Percentiles rank a stretch among this genome's conserved stretches.
These are phyloP conservation scores for Gyps fulvus DNA, from an alignment of 2,113 vertebrate species.

Conservation along the genomic window DNA sequence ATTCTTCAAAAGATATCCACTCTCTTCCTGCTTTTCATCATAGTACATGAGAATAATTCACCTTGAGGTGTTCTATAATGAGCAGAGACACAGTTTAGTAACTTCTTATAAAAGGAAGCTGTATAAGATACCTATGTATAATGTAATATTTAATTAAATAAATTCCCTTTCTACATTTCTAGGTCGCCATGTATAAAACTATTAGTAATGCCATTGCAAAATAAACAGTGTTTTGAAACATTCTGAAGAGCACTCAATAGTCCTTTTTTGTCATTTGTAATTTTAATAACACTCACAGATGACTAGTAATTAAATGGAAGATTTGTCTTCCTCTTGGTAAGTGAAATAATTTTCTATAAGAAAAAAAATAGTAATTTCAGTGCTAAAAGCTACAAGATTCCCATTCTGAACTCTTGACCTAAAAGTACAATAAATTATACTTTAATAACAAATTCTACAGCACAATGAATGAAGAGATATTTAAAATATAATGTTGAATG, in stretches of 20 bases:
- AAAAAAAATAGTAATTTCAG: background rate
- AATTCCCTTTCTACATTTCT: background rate
- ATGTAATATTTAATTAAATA: background rate
- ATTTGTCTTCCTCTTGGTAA: background rate
- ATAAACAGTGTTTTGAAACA: background rate
- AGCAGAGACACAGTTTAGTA: background rate
- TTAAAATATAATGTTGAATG: slow-evolving; percentile 7
- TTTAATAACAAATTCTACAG: slow-evolving; percentile 9
- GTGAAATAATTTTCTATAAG: background rate
- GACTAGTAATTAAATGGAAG: background rate
- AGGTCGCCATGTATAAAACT: background rate
- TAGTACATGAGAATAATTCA: background rate
- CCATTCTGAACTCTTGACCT: slow-evolving; percentile 20
- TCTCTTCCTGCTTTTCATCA: background rate
- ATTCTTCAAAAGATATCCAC: background rate
- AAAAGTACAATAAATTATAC: slow-evolving; percentile 3
- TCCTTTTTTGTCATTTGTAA: background rate
- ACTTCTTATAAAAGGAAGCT: background rate
- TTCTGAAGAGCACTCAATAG: background rate
- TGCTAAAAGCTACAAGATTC: background rate
- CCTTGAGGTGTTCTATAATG: background rate
- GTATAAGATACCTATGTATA: background rate
- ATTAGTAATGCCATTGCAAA: background rate
- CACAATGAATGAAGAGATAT: slow-evolving; percentile 28
- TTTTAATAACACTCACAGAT: background rate